Base-by-base conservation (phyloP, 2,888 invertebrate genomes). In the Macrosiphum euphorbiae region DNA sequence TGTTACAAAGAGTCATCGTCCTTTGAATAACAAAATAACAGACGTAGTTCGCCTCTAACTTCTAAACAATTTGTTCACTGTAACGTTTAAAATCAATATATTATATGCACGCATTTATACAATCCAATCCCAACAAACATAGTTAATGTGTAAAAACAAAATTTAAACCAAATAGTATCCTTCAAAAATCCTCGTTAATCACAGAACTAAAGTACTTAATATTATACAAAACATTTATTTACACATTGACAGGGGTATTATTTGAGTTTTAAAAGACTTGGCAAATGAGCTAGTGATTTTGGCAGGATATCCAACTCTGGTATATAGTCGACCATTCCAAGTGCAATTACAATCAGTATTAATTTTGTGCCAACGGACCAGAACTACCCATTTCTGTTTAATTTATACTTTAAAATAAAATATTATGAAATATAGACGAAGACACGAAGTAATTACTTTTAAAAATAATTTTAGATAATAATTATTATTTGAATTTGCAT, bases 211-310 rank as follows among this genome's bases (percentile, higher is more conserved):
- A 58, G 44, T 28, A 44, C 28, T 91, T 85, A n/a, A 47, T n/a
- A 85, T 58, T 47, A 78, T 78, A 86, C 28, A 91, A 91, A 91
- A 86, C 44, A 86, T 58, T 47, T 20, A 55, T 91, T 91, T 58
- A 26, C 58, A 61, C 35, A 50, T 87, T 50, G 61, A 86, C 61
- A 92, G n/a, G 87, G 87, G 50, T 87, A 61, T 92, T 35, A 92
- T 92, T 87, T 61, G 86, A 92, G 87, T 87, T 87, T 78, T 41
- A 67, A 67, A 88, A 88, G 13, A 88, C 88, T 92, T 92, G 92
- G 92, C 92, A 92, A 88, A 92, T 88, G 41, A 88, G 52, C 67
- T 67, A 52, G 87, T 52, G 50, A 88, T 92, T 67, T 92, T 92
- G 88, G 92, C 92, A 67, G 52, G 41, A 87, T 20, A 24, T 24